Base-by-base conservation (phyloP, 1,140 invertebrate genomes). In the Caenorhabditis latens region DNA sequence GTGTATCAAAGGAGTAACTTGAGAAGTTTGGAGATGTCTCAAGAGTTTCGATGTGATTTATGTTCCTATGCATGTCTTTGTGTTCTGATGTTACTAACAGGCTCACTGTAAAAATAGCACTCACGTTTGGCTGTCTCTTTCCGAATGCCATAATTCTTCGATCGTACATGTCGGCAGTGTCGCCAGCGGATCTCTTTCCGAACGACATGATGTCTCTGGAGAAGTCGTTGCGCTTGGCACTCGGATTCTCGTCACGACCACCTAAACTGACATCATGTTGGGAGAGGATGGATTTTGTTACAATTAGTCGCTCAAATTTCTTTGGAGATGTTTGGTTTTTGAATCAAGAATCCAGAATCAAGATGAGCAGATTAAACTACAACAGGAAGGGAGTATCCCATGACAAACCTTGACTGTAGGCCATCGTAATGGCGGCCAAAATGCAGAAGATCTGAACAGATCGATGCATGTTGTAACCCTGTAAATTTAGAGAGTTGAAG, bases 141-240 rank as follows among this genome's bases (percentile, higher is more conserved):
- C 53, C 82, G 46, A 57, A 58, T 2, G 82, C 53, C 53, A 57
- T 84, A 32, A 61, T 58, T 53, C 32, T 42, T 6, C 82, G 57
- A 43, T 84, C 32, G 21, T 84, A 84, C 57, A 58, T 9, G n/a
- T 58, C 57, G 19, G 42, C 53, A 8, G 53, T 42, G 55, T 61
- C 21, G n/a, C 13, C 79, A 57, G 40, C 71, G n/a, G 82, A 57
- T 43, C 82, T 42, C 84, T 84, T 84, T 24, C 84, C 84, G 61
- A 84, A 84, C 48, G 84, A 63, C 84, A 84, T 84, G 57, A 84
- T 84, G 46, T 84, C 84, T 4, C 84, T 40, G 55, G 57, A 61
- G 84, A 84, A 84, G 46, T 79, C 71, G 13, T 79, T 79, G 71
- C 71, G 71, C 46, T 79, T 79, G 8, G 71, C 67, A 67, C 63